phyloP scores from a whole-genome alignment of 2,888 invertebrate species.

The Dendrolimus pini region DNA sequence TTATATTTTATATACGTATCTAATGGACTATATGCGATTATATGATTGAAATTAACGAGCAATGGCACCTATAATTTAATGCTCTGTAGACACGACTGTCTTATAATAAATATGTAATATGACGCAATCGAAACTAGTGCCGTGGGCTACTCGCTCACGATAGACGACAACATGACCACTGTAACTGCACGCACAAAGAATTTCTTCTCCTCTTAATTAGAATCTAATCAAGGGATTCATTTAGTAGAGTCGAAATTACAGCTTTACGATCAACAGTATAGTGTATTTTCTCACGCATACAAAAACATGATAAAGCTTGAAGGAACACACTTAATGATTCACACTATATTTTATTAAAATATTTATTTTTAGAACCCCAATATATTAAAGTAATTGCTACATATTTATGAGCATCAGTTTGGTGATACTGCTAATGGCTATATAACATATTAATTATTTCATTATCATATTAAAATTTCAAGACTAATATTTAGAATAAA shows the following conservation, averaged over 20 bases:
- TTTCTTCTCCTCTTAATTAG: conserved; percentile 60
- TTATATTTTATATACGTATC: too few species aligned
- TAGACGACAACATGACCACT: conserved; percentile 37
- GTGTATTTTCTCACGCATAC: conserved; percentile 54
- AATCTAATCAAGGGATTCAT: conserved; percentile 60
- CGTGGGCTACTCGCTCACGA: conserved; percentile 17
- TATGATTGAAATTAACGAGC: neutral
- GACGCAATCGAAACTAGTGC: conserved; percentile 15
- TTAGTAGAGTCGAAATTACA: conserved; percentile 48
- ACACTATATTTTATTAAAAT: too few species aligned
- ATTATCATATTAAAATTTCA: too few species aligned
- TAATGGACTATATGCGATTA: too few species aligned
- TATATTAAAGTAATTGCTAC: too few species aligned
- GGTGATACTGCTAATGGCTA: too few species aligned
- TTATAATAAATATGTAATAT: conserved; percentile 17
- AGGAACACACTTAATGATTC: too few species aligned
- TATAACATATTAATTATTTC: too few species aligned
- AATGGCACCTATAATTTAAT: conserved; percentile 33
- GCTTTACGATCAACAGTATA: conserved; percentile 44
- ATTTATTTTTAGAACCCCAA: too few species aligned
- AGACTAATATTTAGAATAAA: too few species aligned
- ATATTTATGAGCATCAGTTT: too few species aligned
- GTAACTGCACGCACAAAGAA: conserved; percentile 35
- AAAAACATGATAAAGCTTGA: too few species aligned
- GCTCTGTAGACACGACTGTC: conserved; percentile 33